These are phyloP conservation scores for Steinernema hermaphroditum DNA, from an alignment of 2,888 invertebrate genomes.

Conservation along the genomic window DNA sequence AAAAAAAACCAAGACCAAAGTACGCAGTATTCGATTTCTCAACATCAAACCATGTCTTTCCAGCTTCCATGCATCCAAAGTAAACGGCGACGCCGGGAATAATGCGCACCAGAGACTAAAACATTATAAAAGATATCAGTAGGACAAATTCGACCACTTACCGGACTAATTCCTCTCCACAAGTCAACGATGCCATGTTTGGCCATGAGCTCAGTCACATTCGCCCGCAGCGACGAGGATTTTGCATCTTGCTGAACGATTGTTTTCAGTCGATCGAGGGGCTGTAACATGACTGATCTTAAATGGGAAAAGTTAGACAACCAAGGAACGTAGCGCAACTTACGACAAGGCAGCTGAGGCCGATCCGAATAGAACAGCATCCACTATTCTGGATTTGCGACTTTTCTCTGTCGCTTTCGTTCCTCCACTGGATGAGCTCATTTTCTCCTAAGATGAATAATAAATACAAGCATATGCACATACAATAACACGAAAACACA, in stretches of 20 bases:
- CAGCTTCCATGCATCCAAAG: slow-evolving; percentile 36
- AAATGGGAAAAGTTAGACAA: slow-evolving; percentile 11
- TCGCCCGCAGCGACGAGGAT: not conserved
- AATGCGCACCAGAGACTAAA: slow-evolving; percentile 41
- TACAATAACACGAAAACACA: no score
- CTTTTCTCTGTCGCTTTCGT: not conserved
- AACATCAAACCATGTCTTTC: slow-evolving; percentile 21
- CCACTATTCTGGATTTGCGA: not conserved
- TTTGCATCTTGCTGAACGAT: slow-evolving; percentile 36
- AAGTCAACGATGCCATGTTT: slow-evolving; percentile 38
- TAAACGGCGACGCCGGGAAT: slow-evolving; percentile 44
- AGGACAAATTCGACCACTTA: slow-evolving; percentile 18
- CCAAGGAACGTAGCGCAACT: not conserved
- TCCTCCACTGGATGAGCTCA: no score
- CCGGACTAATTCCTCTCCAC: slow-evolving; percentile 43
- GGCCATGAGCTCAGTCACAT: not conserved
- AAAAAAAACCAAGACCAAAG: slow-evolving; percentile 38
- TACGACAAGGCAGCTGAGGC: slow-evolving; percentile 8
- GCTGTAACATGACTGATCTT: slow-evolving; percentile 40
- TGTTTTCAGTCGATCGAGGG: slow-evolving; percentile 43
- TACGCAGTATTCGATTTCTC: slow-evolving; percentile 23
- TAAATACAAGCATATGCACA: no score
- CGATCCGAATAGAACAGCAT: slow-evolving; percentile 12
- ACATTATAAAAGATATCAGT: not conserved
- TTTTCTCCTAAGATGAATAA: no score